phyloP scores from a whole-genome alignment of 1,140 invertebrate species.

The Acyrthosiphon pisum region DNA sequence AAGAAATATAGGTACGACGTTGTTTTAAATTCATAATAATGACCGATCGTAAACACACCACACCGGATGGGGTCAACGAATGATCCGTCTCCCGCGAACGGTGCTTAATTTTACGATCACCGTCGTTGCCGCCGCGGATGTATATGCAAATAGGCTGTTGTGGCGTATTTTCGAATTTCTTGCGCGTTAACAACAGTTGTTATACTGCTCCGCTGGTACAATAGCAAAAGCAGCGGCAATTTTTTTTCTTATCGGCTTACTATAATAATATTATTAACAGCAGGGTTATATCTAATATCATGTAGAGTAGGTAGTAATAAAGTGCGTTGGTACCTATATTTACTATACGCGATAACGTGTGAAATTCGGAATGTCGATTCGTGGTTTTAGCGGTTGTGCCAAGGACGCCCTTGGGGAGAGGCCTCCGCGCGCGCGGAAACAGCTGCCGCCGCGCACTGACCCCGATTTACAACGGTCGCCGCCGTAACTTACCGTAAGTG shows the following conservation, averaged over 20 bases:
- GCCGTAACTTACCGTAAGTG: constrained; percentile 44
- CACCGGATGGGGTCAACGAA: not conserved
- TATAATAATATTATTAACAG: not conserved
- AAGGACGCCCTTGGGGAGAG: not conserved
- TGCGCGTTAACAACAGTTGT: not conserved
- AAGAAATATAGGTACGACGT: not conserved
- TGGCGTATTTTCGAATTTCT: not conserved
- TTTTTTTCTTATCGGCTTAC: not conserved
- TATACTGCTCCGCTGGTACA: not conserved
- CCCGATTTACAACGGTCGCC: not conserved
- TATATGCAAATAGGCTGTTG: not conserved
- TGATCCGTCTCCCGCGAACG: not conserved
- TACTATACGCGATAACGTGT: not conserved
- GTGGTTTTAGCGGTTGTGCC: constrained; percentile 17
- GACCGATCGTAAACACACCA: not conserved
- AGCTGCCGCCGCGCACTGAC: not conserved
- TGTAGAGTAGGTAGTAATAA: not conserved
- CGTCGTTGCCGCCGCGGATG: not conserved
- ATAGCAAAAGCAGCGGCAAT: not conserved
- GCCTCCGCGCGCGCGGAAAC: not conserved
- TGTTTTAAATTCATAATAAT: too few relatives aligned
- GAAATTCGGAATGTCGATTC: not conserved
- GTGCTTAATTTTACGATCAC: constrained; percentile 7
- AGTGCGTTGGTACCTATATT: not conserved
- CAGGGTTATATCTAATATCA: not conserved